phyloP scores from a whole-genome alignment of 2,113 vertebrate species.

The Hypocryptadius cinnamomeus region DNA sequence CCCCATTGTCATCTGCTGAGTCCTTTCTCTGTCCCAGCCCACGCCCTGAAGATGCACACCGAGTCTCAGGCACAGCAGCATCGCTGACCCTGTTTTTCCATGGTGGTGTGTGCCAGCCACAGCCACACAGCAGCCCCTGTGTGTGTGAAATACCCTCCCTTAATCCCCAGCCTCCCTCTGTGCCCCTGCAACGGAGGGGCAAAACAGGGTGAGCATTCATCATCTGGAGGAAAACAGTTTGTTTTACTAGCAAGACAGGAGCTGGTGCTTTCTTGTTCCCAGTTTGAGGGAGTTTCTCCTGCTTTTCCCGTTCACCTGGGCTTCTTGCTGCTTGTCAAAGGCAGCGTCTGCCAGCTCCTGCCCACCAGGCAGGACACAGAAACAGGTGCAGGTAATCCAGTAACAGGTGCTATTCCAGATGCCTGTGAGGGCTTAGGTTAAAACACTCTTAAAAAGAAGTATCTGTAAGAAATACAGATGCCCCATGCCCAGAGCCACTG shows the following conservation, averaged over 20 bases:
- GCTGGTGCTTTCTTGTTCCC: not conserved
- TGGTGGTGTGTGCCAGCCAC: not conserved
- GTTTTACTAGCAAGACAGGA: not conserved
- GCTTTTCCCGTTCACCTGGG: not conserved
- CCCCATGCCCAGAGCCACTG: not conserved
- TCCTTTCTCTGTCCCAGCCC: not conserved
- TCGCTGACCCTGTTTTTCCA: not conserved
- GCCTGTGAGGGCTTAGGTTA: not conserved
- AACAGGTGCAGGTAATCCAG: not conserved
- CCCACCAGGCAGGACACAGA: not conserved
- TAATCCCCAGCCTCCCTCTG: not conserved
- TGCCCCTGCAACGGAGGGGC: not conserved
- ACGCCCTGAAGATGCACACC: not conserved
- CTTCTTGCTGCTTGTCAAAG: not conserved
- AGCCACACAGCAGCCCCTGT: not conserved
- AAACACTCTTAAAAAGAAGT: not conserved
- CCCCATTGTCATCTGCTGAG: constrained; percentile 15
- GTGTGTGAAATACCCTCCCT: not conserved
- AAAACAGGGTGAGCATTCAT: not conserved
- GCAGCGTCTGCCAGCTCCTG: not conserved
- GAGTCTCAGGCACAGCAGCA: not conserved
- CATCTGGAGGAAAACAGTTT: not conserved
- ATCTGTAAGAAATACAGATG: not conserved
- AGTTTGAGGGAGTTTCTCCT: not conserved
- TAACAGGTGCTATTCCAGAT: not conserved